Percentiles rank a stretch among this genome's conserved stretches.
phyloP scores from a whole-genome alignment of 2,888 invertebrate species.

The Lepidonotus clava region DNA sequence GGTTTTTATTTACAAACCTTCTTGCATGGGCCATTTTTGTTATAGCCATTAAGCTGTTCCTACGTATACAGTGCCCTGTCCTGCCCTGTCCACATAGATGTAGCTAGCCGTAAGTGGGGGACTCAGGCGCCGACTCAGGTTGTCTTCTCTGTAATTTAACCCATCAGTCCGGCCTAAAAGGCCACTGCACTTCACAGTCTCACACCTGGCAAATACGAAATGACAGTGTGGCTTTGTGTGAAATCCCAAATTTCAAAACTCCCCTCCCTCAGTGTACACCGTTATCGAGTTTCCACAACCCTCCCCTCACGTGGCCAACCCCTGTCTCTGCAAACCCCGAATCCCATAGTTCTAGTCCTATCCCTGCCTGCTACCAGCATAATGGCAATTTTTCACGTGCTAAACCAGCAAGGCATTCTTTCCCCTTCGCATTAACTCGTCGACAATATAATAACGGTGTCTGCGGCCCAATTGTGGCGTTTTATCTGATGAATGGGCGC shows the following conservation, averaged over 20 bases:
- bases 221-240: not conserved
- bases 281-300: not conserved
- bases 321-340: not conserved
- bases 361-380: not conserved
- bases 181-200: not conserved
- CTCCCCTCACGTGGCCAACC: not conserved
- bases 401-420: not conserved
- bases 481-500: slow-evolving; percentile 20
- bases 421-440: not conserved
- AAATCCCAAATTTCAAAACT: no score
- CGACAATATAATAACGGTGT: not conserved
- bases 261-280: no score
- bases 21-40: no score
- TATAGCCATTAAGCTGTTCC: no score
- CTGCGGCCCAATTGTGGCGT: not conserved
- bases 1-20: no score
- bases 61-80: no score
- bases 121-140: no score
- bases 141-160: no score
- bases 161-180: no score
- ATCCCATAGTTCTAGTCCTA: not conserved
- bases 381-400: not conserved
- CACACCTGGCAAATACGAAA: not conserved
- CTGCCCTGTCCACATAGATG: no score
- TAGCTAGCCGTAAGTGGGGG: no score